Conservation (phyloP, 2,797 vertebrate species). For the Pipistrellus pygmaeus region DNA sequence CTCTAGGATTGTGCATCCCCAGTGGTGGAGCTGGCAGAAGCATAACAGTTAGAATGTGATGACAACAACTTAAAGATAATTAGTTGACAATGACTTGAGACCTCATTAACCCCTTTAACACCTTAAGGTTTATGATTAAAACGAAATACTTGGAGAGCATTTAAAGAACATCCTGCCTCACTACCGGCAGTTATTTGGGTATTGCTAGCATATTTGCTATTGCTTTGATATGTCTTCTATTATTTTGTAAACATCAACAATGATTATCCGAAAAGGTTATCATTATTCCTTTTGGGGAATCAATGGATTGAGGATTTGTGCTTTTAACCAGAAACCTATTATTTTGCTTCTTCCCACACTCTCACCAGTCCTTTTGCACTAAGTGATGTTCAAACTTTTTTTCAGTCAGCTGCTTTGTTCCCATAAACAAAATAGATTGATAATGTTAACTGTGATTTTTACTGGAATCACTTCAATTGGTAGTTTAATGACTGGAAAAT, state of each 20-base stretch:
- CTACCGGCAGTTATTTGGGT: constrained; percentile 13
- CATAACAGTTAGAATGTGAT: constrained; percentile 88
- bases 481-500: not conserved
- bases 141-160: constrained; percentile 78
- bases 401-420: not conserved
- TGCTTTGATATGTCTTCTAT: constrained; percentile 16
- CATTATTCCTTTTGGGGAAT: not conserved
- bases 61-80: constrained; percentile 91
- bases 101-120: constrained; percentile 90
- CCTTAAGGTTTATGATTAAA: constrained; percentile 87
- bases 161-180: constrained; percentile 76
- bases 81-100: constrained; percentile 91
- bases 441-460: constrained; percentile 28
- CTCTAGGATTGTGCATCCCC: constrained; percentile 80
- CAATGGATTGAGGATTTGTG: constrained; percentile 1
- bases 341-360: constrained; percentile 1
- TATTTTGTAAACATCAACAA: constrained; percentile 4
- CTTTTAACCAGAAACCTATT: constrained; percentile 19
- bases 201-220: not conserved
- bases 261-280: constrained; percentile 17
- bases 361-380: not conserved
- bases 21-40: constrained; percentile 80
- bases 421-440: not conserved
- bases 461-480: not conserved
- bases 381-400: not conserved